Evolutionary conservation across 1,140 invertebrate genomes (phyloP).

Genomic region (Drepana arcuata): DNA sequence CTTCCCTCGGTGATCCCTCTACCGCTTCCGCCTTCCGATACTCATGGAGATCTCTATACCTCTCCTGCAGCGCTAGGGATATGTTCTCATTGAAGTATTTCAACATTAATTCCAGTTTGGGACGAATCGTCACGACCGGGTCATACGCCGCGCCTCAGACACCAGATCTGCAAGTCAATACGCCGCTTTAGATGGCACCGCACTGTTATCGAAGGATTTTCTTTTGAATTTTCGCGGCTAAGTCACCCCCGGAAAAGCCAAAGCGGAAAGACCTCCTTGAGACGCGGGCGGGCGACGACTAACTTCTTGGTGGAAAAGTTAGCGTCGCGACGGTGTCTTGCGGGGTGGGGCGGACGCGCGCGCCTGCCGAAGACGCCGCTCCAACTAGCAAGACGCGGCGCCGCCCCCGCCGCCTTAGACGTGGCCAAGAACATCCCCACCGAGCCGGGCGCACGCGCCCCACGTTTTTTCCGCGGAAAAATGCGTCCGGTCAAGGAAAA

Average conservation of each 20-base stretch:
- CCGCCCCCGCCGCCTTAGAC: conserved; percentile 67
- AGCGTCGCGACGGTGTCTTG: conserved; percentile 64
- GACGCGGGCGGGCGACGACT: conserved; percentile 68
- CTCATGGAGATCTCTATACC: conserved; percentile 70
- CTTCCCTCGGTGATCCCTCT: conserved; percentile 63
- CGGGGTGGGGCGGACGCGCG: conserved; percentile 66
- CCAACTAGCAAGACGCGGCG: conserved; percentile 68
- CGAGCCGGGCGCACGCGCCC: conserved; percentile 59
- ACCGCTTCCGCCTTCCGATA: conserved; percentile 67
- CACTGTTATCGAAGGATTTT: conserved; percentile 22
- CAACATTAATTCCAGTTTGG: conserved; percentile 70
- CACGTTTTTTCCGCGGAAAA: conserved; percentile 68
- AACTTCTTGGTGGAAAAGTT: conserved; percentile 71
- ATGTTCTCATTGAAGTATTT: conserved; percentile 71
- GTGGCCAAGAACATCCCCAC: conserved; percentile 66
- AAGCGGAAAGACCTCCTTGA: conserved; percentile 65
- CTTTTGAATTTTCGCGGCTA: conserved; percentile 18
- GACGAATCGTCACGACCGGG: conserved; percentile 46
- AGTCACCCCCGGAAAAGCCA: conserved; percentile 30
- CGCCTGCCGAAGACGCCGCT: conserved; percentile 63
- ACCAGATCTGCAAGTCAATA: conserved; percentile 41
- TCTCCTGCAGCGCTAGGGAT: conserved; percentile 70
- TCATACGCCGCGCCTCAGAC: conserved; percentile 47
- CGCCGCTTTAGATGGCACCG: conserved; percentile 19
- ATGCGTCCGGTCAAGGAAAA: conserved; percentile 66